Evolutionary conservation across 2,113 vertebrate species (phyloP).

Genomic region (Geococcyx californianus): DNA sequence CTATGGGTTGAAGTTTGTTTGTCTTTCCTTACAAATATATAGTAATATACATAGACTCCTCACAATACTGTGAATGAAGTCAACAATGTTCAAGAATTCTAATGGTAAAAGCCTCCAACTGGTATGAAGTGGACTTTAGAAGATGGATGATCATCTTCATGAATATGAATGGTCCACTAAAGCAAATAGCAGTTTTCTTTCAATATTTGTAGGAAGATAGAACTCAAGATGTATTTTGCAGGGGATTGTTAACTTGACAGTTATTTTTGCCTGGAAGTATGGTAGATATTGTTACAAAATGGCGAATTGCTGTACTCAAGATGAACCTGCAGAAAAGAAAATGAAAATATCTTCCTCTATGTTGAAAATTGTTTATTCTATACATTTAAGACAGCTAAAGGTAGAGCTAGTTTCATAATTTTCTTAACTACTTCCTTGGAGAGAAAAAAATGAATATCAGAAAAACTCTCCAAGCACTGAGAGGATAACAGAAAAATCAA

Average conservation of each 20-base stretch:
- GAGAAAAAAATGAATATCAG: background rate
- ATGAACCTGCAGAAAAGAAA: background rate
- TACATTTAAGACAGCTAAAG: background rate
- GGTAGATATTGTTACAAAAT: background rate
- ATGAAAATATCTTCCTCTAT: background rate
- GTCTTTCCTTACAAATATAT: background rate
- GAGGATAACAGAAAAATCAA: constrained; percentile 1
- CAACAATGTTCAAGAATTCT: background rate
- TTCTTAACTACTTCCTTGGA: background rate
- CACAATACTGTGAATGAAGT: background rate
- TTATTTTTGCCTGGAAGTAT: background rate
- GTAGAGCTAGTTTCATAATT: background rate
- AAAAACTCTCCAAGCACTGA: background rate
- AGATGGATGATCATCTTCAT: background rate
- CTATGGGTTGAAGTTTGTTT: background rate
- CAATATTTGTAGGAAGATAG: background rate
- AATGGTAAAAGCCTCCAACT: background rate
- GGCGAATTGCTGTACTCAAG: background rate
- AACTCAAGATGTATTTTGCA: background rate
- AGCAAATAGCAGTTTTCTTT: background rate
- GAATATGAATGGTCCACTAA: background rate
- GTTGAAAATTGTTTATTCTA: background rate
- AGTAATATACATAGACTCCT: background rate
- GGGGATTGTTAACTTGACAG: background rate
- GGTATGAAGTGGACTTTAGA: background rate